Evolutionary conservation across 1,140 invertebrate genomes (phyloP).

Genomic region (Drosophila nannoptera): DNA sequence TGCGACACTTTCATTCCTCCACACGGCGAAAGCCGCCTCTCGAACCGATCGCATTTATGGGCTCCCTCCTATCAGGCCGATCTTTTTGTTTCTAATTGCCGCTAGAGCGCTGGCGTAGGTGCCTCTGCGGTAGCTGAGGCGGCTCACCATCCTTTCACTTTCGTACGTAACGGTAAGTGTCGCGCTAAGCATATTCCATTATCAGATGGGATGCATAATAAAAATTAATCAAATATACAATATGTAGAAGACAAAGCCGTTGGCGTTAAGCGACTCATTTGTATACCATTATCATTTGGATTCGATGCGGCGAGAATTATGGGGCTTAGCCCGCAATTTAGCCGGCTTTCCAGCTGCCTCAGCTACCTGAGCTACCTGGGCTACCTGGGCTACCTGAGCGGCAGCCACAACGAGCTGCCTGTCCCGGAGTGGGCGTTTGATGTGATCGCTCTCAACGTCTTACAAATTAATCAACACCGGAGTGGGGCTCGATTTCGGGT

Average conservation of each 20-base stretch:
- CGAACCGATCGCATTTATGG: neutral
- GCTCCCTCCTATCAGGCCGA: conserved; percentile 13
- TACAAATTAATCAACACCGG: conserved; percentile 73
- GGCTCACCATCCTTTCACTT: conserved; percentile 62
- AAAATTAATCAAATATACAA: conserved; percentile 62
- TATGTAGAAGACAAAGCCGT: conserved; percentile 41
- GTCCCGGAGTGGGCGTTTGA: conserved; percentile 50
- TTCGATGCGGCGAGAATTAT: conserved; percentile 22
- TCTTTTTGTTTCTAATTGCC: conserved; percentile 8
- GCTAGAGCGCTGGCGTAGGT: conserved; percentile 23
- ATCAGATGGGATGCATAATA: conserved; percentile 38
- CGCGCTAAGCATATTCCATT: conserved; percentile 30
- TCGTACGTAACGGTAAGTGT: conserved; percentile 44
- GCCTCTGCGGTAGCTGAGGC: conserved; percentile 40
- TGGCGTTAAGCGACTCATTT: conserved; percentile 29
- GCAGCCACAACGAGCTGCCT: conserved; percentile 16
- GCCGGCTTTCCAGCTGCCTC: conserved; percentile 3
- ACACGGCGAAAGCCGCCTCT: conserved; percentile 53
- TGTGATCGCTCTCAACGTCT: conserved; percentile 51
- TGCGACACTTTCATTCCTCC: conserved; percentile 69
- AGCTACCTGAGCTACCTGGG: no score
- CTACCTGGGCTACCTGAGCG: conserved; percentile 28
- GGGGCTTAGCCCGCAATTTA: conserved; percentile 20
- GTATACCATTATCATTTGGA: conserved; percentile 29
- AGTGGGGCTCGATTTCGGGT: conserved; percentile 34